These are phyloP conservation scores for Clarias pachynema DNA, from an alignment of 2,797 vertebrate genomes.

Conservation along the genomic window DNA sequence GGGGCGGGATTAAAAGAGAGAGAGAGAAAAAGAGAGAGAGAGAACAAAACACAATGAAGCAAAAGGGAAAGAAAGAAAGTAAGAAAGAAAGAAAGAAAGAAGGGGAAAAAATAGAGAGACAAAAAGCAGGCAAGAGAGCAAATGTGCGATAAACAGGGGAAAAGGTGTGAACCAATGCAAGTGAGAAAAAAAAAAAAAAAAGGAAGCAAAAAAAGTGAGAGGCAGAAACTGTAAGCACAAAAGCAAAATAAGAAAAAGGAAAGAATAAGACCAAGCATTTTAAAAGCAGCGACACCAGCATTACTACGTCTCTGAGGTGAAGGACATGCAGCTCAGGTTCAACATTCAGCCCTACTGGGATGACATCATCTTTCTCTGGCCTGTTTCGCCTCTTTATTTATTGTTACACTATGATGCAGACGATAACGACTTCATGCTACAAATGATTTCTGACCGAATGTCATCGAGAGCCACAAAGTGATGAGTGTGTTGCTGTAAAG, in stretches of 20 bases:
- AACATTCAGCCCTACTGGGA: neutral
- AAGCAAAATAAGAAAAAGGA: neutral
- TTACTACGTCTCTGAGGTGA: neutral
- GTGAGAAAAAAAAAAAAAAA: neutral
- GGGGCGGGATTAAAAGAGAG: conserved; percentile 51
- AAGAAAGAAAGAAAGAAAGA: neutral
- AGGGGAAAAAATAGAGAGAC: neutral
- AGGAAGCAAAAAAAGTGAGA: neutral
- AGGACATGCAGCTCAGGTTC: neutral
- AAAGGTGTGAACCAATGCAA: neutral
- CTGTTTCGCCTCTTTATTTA: neutral
- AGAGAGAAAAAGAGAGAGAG: conserved; percentile 59
- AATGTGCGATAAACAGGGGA: neutral
- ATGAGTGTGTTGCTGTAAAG: neutral
- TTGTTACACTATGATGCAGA: neutral
- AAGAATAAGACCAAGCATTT: neutral
- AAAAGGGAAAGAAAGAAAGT: neutral
- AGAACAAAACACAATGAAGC: neutral
- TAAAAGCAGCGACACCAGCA: neutral
- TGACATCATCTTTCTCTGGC: neutral
- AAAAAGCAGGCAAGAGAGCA: neutral
- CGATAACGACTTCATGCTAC: neutral
- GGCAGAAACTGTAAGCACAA: neutral
- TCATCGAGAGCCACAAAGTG: neutral
- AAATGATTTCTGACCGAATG: neutral